Conservation (phyloP, 2,797 vertebrate genomes). For the Cheirogaleus major region DNA sequence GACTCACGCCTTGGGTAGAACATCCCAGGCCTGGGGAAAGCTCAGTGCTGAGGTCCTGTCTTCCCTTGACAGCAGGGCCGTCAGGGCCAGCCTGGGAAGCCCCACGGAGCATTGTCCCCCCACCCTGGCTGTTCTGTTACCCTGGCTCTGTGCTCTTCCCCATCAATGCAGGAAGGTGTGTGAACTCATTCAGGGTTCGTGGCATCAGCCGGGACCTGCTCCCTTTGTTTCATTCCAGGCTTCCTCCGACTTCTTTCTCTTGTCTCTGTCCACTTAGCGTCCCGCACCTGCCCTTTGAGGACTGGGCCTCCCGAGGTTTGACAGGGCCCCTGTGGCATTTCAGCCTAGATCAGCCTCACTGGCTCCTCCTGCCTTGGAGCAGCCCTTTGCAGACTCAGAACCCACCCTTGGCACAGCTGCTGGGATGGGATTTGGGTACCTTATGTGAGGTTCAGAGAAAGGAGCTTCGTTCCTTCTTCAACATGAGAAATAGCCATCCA, state of each 20-base stretch:
- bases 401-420: not conserved
- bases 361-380: not conserved
- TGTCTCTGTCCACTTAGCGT: not conserved
- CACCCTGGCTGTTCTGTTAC: not conserved
- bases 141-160: not conserved
- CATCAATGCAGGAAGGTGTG: not conserved
- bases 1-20: not conserved
- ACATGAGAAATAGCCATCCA: not conserved
- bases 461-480: not conserved
- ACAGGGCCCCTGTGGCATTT: not conserved
- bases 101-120: rapidly evolving
- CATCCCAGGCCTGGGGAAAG: not conserved
- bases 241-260: not conserved
- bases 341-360: not conserved
- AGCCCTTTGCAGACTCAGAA: not conserved
- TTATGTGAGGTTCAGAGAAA: not conserved
- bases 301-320: not conserved
- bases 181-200: no score
- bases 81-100: not conserved
- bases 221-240: not conserved
- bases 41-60: not conserved
- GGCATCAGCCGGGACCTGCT: not conserved
- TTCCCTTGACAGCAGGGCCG: not conserved
- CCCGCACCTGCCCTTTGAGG: not conserved
- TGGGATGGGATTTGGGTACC: not conserved